phyloP scores from a whole-genome alignment of 2,888 invertebrate species.

The Callyntrura guangdongensis region DNA sequence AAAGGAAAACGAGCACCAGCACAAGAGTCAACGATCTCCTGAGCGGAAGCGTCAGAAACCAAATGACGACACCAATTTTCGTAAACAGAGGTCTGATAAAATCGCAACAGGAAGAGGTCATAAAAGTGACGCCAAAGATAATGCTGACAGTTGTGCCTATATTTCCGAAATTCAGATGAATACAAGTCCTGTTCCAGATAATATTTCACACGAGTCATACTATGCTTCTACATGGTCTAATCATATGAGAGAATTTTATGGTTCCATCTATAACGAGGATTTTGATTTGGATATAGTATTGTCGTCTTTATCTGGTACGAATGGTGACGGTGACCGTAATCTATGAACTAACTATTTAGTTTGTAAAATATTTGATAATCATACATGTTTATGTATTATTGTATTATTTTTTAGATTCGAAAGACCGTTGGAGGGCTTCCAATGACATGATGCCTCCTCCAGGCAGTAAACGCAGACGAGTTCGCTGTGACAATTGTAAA shows the following conservation, averaged over 20 bases:
- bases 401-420: constrained; percentile 3
- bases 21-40: constrained; percentile 1
- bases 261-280: constrained; percentile 14
- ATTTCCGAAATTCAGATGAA: background rate
- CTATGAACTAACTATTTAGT: background rate
- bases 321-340: no score
- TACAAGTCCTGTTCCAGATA: background rate
- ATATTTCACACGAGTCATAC: background rate
- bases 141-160: background rate
- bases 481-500: constrained; percentile 68
- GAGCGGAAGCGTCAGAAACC: constrained; percentile 24
- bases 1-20: background rate
- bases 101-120: background rate
- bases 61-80: background rate
- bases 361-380: background rate
- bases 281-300: constrained; percentile 39
- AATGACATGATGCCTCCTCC: constrained; percentile 64
- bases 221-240: constrained; percentile 59
- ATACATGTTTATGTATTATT: no score
- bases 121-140: background rate
- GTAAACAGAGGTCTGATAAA: background rate
- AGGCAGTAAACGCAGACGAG: background rate
- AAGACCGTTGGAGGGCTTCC: background rate
- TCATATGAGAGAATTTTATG: constrained; percentile 76
- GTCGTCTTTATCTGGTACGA: constrained; percentile 43